A percentile compares a stretch with the other conserved stretches of the same genome.
Conservation (phyloP, 2,113 vertebrate genomes). For the Blennius ocellaris region DNA sequence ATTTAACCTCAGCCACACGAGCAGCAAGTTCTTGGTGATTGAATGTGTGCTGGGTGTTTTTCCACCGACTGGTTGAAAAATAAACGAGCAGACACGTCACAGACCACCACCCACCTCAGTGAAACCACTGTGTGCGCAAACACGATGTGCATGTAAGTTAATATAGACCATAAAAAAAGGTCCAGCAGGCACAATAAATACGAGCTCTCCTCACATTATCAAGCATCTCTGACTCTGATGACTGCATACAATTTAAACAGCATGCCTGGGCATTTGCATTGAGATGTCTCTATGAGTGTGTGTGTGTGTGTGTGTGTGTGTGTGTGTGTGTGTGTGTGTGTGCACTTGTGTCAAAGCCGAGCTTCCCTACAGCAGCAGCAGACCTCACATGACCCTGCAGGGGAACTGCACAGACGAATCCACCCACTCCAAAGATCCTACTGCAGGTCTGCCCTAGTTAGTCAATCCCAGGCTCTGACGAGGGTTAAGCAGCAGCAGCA, state of each 20-base stretch:
- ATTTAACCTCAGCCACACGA: constrained; percentile 2
- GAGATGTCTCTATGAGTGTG: constrained; percentile 2
- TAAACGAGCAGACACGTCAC: constrained; percentile 19
- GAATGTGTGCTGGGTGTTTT: constrained; percentile 13
- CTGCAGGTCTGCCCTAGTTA: constrained; percentile 37
- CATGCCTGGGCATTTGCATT: constrained; percentile 25
- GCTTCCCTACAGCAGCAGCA: constrained; percentile 29
- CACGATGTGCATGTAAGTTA: constrained; percentile 19
- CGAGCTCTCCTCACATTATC: constrained; percentile 18
- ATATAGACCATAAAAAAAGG: constrained; percentile 30
- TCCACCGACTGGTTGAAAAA: constrained; percentile 6
- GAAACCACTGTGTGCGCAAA: constrained; percentile 24
- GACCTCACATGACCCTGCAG: constrained; percentile 52
- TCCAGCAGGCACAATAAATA: constrained; percentile 28
- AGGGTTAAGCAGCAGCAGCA: not conserved
- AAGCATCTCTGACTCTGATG: constrained; percentile 31
- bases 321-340: not conserved
- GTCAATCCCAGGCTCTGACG: constrained; percentile 28
- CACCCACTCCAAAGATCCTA: constrained; percentile 31
- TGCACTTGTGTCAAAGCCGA: constrained; percentile 18
- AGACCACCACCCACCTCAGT: constrained; percentile 14
- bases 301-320: not conserved
- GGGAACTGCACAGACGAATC: constrained; percentile 11
- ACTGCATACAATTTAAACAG: constrained; percentile 40
- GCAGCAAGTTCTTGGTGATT: not conserved